These are phyloP conservation scores for Gnatocerus cornutus DNA, from an alignment of 2,888 invertebrate species.

Conservation along the genomic window DNA sequence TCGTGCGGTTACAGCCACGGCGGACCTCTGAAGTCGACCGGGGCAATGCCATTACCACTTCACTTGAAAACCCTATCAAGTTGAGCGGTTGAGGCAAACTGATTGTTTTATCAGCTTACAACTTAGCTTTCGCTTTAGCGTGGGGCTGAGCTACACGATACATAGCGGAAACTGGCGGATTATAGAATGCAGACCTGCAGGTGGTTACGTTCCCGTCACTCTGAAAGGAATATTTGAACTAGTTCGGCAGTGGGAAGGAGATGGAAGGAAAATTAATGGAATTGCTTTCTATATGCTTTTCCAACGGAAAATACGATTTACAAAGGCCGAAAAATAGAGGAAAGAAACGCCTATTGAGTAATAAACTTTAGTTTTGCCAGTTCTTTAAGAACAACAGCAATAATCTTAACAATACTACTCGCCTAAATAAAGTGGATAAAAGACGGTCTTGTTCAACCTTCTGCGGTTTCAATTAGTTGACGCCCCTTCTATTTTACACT, in stretches of 20 bases:
- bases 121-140: slow-evolving; percentile 49
- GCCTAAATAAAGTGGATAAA: slow-evolving; percentile 41
- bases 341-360: slow-evolving; percentile 44
- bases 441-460: slow-evolving; percentile 40
- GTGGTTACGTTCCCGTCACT: slow-evolving; percentile 58
- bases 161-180: slow-evolving; percentile 49
- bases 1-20: slow-evolving; percentile 39
- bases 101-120: slow-evolving; percentile 51
- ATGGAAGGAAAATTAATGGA: slow-evolving; percentile 60
- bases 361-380: slow-evolving; percentile 51
- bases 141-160: slow-evolving; percentile 41
- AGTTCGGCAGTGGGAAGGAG: slow-evolving; percentile 46
- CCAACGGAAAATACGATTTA: slow-evolving; percentile 52
- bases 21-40: slow-evolving; percentile 41
- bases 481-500: slow-evolving; percentile 48
- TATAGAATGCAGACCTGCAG: slow-evolving; percentile 58
- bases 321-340: slow-evolving; percentile 47
- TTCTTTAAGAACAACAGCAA: slow-evolving; percentile 49
- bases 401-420: slow-evolving; percentile 47
- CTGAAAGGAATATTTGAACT: slow-evolving; percentile 56
- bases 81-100: slow-evolving; percentile 41
- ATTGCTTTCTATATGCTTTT: slow-evolving; percentile 59
- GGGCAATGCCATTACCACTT: slow-evolving; percentile 46
- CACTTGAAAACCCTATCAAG: slow-evolving; percentile 44
- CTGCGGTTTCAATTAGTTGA: slow-evolving; percentile 49